A percentile compares a stretch with the other conserved stretches of the same genome.
These are phyloP conservation scores for Anser brachyrhynchus DNA, from an alignment of 2,113 vertebrate genomes.

Conservation along the genomic window DNA sequence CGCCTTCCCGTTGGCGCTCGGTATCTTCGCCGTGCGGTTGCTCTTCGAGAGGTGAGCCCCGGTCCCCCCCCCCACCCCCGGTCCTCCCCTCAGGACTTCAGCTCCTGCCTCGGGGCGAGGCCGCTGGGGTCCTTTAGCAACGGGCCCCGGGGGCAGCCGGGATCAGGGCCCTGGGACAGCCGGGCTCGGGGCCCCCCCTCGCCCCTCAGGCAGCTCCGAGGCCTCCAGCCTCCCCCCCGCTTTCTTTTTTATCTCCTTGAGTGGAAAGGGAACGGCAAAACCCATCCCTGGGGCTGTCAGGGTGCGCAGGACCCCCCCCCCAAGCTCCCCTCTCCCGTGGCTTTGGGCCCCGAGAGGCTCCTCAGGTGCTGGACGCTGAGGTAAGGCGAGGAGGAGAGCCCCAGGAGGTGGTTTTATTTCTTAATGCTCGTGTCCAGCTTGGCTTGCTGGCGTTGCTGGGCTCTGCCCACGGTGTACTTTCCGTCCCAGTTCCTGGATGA, in stretches of 20 bases:
- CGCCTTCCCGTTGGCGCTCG: conserved; percentile 87
- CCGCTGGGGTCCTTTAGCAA: not conserved
- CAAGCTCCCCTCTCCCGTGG: not conserved
- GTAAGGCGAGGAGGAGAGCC: not conserved
- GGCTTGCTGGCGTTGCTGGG: not conserved
- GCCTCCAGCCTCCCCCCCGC: not conserved
- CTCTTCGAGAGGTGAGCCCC: conserved; percentile 90
- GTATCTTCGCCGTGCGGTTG: conserved; percentile 86
- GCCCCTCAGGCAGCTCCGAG: not conserved
- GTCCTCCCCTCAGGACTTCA: not conserved
- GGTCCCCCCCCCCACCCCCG: not conserved
- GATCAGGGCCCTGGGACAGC: too few relatives aligned
- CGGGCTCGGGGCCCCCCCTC: too few relatives aligned
- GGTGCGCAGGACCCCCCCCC: not conserved
- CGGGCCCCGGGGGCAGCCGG: not conserved
- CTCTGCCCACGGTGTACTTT: not conserved
- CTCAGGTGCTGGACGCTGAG: not conserved
- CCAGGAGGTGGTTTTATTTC: too few relatives aligned
- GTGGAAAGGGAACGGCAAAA: not conserved
- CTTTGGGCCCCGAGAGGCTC: not conserved
- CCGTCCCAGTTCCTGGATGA: not conserved
- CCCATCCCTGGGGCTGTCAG: not conserved
- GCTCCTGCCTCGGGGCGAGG: not conserved
- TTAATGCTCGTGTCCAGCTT: too few relatives aligned
- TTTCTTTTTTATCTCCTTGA: not conserved